Conservation (phyloP, 2,797 vertebrate genomes). For the Yasuhikotakia modesta region DNA sequence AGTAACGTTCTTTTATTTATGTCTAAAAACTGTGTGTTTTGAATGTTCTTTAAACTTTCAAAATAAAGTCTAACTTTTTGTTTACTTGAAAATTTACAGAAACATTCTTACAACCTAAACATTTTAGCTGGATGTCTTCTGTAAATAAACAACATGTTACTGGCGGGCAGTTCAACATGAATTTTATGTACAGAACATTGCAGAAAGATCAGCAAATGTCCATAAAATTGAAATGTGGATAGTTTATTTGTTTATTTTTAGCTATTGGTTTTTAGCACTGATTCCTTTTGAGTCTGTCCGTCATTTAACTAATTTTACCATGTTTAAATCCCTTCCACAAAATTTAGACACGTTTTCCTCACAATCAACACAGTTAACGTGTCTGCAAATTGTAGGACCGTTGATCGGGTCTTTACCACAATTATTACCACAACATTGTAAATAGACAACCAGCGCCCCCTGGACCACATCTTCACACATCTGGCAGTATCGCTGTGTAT, state of each 20-base stretch:
- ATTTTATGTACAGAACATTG: neutral
- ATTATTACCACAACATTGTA: neutral
- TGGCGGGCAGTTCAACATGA: neutral
- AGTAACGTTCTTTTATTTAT: too few relatives aligned
- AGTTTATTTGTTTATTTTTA: neutral
- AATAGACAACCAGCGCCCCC: neutral
- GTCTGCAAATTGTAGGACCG: too few relatives aligned
- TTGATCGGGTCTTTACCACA: neutral
- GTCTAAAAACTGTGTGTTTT: too few relatives aligned
- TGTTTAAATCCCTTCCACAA: neutral
- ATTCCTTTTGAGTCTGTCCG: neutral
- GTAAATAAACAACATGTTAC: constrained; percentile 2
- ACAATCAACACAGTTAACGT: neutral
- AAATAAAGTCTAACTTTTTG: too few relatives aligned
- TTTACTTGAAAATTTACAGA: too few relatives aligned
- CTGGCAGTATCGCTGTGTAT: neutral
- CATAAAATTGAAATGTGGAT: neutral
- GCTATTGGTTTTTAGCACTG: neutral
- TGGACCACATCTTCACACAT: neutral
- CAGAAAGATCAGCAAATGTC: neutral
- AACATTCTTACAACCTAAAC: too few relatives aligned
- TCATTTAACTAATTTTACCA: neutral
- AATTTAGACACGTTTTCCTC: neutral
- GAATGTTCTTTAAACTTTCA: too few relatives aligned
- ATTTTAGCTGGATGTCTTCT: neutral